These are phyloP conservation scores for Drosophila anceps DNA, from an alignment of 2,888 invertebrate genomes.

Conservation along the genomic window DNA sequence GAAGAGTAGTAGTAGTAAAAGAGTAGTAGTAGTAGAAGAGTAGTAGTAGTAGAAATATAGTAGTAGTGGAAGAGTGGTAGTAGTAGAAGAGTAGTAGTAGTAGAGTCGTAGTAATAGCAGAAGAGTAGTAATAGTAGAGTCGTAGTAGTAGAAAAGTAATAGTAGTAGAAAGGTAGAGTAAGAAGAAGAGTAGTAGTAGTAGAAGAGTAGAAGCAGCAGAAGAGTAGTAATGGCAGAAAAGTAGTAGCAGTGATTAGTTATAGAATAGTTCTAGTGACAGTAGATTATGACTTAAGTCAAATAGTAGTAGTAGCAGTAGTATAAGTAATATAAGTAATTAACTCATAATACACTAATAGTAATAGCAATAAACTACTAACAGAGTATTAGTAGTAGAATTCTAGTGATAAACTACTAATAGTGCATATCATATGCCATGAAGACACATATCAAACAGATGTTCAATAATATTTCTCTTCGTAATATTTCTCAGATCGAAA, in stretches of 20 bases:
- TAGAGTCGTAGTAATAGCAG: neutral
- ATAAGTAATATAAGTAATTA: neutral
- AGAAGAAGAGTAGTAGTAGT: neutral
- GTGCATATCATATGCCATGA: neutral
- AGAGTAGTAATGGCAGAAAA: neutral
- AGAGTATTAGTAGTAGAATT: neutral
- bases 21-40: neutral
- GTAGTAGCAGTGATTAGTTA: neutral
- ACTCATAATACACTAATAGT: neutral
- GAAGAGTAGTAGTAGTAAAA: neutral
- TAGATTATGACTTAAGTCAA: no score
- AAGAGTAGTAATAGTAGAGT: neutral
- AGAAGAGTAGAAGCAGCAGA: neutral
- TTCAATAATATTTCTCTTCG: neutral
- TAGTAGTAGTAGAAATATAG: neutral
- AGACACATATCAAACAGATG: neutral
- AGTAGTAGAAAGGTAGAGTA: no score
- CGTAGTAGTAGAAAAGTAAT: neutral
- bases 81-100: neutral
- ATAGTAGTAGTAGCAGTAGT: neutral
- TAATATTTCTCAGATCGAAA: neutral
- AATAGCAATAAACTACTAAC: neutral
- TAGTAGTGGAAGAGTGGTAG: neutral
- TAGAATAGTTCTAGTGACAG: neutral
- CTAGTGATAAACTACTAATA: neutral